Evolutionary conservation across 2,113 vertebrate species (phyloP), one percentile per base, ranked within the genome.

Genomic region (Psephotus haematonotus): DNA sequence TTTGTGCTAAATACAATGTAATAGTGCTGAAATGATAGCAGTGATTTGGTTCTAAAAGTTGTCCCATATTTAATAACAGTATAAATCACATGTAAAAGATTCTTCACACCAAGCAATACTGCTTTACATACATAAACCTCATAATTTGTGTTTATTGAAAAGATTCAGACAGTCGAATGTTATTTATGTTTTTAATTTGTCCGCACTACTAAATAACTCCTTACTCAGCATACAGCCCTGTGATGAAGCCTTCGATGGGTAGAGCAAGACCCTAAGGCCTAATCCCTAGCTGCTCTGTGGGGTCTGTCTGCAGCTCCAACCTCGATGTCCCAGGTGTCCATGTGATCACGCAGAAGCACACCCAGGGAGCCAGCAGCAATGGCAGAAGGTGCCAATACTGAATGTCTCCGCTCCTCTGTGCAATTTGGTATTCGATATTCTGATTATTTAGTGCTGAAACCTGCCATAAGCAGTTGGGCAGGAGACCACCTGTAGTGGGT

Each of bases 111-210:
- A 23, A 81, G 93, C 2, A 24, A 94, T 68, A 37, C 93, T 96
- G 94, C 95, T 98, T 97, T 98, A 97, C 97, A 98, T 98, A 96
- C 82, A 94, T 60, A 97, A 97, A 97, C 96, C 95, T 91, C 95
- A 96, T 98, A 93, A 97, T 97, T 98, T 97, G 93, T 97, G 91
- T 96, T 97, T 97, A 97, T 90, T 97, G 97, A 97, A 98, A 97
- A 97, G 94, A 95, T 96, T 95, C 96, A 92, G 95, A 96, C 96
- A 95, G 60, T 91, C 4, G 5, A 70, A 91, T 31, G 29, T 97
- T 97, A 98, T 97, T 98, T 97, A 98, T 97, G 97, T 78, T 96
- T 98, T 98, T 98, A 98, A 98, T 98, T 98, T 98, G 96, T 94
- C 95, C 68, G 17, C 95, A 69, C 75, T 82, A 89, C 91, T 98